Evolutionary conservation across 2,888 invertebrate genomes (phyloP).

Genomic region (Drosophila maculinotata): DNA sequence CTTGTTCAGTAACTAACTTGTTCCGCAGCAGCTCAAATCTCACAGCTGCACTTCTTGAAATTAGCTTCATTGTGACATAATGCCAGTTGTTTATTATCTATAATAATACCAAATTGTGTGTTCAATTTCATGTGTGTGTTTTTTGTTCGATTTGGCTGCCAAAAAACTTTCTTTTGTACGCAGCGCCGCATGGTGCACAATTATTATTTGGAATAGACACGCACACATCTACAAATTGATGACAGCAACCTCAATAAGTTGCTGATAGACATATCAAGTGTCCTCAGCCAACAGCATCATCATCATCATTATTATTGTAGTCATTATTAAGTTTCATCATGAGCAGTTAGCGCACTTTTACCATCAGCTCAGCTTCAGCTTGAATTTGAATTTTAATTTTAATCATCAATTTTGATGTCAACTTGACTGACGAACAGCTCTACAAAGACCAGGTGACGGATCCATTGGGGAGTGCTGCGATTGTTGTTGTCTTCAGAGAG

Average conservation of each 20-base stretch:
- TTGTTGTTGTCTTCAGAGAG: slow-evolving; percentile 9
- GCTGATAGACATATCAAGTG: slow-evolving; percentile 74
- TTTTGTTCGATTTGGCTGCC: slow-evolving; percentile 32
- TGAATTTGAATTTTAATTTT: too few relatives aligned
- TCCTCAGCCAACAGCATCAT: slow-evolving; percentile 44
- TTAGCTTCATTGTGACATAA: slow-evolving; percentile 56
- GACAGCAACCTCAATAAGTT: slow-evolving; percentile 33
- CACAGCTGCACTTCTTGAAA: slow-evolving; percentile 17
- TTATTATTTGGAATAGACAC: slow-evolving; percentile 34
- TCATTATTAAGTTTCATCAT: slow-evolving; percentile 24
- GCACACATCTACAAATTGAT: not conserved
- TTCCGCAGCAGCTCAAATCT: slow-evolving; percentile 4
- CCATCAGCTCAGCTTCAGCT: slow-evolving; percentile 31
- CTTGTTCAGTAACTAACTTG: too few relatives aligned
- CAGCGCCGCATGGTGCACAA: slow-evolving; percentile 49
- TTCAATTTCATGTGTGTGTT: slow-evolving; percentile 27
- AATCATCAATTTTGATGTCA: slow-evolving; percentile 40
- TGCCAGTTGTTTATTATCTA: slow-evolving; percentile 38
- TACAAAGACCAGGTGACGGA: slow-evolving; percentile 29
- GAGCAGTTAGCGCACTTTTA: slow-evolving; percentile 38
- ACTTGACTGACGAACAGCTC: slow-evolving; percentile 15
- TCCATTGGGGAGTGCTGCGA: slow-evolving; percentile 10
- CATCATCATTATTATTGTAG: slow-evolving; percentile 21
- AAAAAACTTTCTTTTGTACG: slow-evolving; percentile 71
- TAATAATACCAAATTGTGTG: slow-evolving; percentile 39